Percentiles rank a stretch among this genome's conserved stretches.
Evolutionary conservation across 2,888 invertebrate species (phyloP).

Genomic region (Cosmopolites sordidus): DNA sequence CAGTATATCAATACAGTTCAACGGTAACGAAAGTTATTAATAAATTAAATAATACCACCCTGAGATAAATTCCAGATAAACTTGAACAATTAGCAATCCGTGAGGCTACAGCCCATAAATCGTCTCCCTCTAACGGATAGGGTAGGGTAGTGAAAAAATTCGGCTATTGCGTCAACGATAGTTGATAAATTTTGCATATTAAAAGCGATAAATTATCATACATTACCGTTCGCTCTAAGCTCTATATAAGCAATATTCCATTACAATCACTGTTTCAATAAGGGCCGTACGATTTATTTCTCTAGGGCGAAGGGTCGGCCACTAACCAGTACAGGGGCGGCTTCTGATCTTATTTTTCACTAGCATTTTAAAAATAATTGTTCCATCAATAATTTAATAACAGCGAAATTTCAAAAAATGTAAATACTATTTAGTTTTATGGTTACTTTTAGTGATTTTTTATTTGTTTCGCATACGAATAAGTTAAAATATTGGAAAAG

Average conservation of each 20-base stretch:
- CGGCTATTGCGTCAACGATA: conserved; percentile 10
- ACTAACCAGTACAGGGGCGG: conserved; percentile 15
- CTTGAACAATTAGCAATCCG: background rate
- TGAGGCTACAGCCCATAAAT: background rate
- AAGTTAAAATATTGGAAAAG: too few relatives aligned
- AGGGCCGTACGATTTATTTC: conserved; percentile 23
- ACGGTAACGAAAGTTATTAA: too few relatives aligned
- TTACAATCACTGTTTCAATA: conserved; percentile 37
- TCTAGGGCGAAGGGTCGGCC: conserved; percentile 24
- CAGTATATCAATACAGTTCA: too few relatives aligned
- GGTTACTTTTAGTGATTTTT: too few relatives aligned
- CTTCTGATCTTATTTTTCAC: too few relatives aligned
- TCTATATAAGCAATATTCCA: conserved; percentile 43
- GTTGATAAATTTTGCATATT: conserved; percentile 30
- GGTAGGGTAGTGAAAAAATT: background rate
- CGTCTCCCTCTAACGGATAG: background rate
- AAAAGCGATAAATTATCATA: conserved; percentile 29
- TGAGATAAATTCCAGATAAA: too few relatives aligned
- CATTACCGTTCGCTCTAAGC: conserved; percentile 24
- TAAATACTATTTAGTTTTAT: too few relatives aligned
- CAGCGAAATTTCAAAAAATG: too few relatives aligned
- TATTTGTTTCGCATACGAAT: too few relatives aligned
- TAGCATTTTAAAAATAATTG: too few relatives aligned
- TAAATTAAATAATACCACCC: too few relatives aligned
- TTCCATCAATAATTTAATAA: too few relatives aligned